Percentiles rank a stretch among this genome's conserved stretches.
These are phyloP conservation scores for Griposia aprilina DNA, from an alignment of 2,888 invertebrate genomes.

Conservation along the genomic window DNA sequence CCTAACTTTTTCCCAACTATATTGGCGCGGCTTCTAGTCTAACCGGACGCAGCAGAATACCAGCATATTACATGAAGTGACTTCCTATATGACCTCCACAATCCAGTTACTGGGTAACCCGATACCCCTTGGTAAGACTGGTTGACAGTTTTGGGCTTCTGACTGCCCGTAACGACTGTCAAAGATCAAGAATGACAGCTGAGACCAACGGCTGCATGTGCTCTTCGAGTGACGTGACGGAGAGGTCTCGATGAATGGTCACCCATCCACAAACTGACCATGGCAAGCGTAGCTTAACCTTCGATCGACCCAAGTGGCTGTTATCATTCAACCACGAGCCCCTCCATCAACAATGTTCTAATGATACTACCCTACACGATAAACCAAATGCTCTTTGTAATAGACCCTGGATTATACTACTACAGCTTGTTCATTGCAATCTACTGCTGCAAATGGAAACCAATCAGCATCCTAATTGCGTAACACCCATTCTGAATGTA, in stretches of 20 bases:
- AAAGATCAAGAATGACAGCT: too few species aligned
- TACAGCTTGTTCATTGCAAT: slow-evolving; percentile 13
- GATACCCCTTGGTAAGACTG: too few species aligned
- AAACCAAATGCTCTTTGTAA: not conserved
- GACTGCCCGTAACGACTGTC: too few species aligned
- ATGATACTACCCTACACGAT: not conserved
- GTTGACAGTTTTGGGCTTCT: too few species aligned
- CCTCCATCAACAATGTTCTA: not conserved
- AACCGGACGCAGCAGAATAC: too few species aligned
- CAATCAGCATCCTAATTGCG: slow-evolving; percentile 34
- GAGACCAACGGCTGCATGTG: too few species aligned
- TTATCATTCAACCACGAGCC: not conserved
- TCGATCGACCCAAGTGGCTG: not conserved
- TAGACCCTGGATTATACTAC: not conserved
- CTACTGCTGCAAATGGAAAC: slow-evolving; percentile 19
- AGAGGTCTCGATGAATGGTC: too few species aligned
- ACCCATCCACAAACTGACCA: not conserved
- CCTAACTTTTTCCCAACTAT: not conserved
- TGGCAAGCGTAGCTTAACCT: not conserved
- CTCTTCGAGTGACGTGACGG: too few species aligned
- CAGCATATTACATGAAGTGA: too few species aligned
- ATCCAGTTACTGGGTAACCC: too few species aligned
- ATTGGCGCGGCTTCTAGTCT: not conserved
- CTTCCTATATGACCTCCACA: too few species aligned
- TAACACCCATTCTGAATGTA: slow-evolving; percentile 22